Evolutionary conservation across 1,140 invertebrate species (phyloP).

Genomic region (Cylas formicarius): DNA sequence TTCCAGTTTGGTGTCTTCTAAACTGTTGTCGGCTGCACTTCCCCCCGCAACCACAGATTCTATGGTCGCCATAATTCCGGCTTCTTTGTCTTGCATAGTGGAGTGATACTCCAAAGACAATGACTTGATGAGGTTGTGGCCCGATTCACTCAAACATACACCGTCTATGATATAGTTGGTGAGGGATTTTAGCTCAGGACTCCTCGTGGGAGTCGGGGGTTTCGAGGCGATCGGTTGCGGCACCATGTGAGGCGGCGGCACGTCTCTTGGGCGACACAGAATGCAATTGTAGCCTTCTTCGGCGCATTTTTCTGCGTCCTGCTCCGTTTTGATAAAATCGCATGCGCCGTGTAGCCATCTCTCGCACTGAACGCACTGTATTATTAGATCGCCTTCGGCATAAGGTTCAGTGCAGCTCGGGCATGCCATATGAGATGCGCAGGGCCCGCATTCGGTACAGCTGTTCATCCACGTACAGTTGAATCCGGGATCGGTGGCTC

Average conservation of each 20-base stretch:
- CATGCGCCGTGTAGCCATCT: slow-evolving; percentile 92
- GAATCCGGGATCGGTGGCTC: slow-evolving; percentile 72
- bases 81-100: slow-evolving; percentile 51
- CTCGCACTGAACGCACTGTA: slow-evolving; percentile 88
- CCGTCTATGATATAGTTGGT: slow-evolving; percentile 76
- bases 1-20: slow-evolving; percentile 43
- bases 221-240: slow-evolving; percentile 37
- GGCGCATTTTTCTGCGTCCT: slow-evolving; percentile 78
- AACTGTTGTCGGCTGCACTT: slow-evolving; percentile 42
- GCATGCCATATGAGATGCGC: slow-evolving; percentile 80
- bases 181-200: slow-evolving; percentile 37
- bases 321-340: slow-evolving; percentile 81
- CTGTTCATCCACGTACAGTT: slow-evolving; percentile 79
- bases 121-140: slow-evolving; percentile 71
- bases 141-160: slow-evolving; percentile 72
- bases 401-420: slow-evolving; percentile 77
- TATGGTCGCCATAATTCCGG: slow-evolving; percentile 71
- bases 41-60: slow-evolving; percentile 72
- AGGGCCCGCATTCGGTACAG: slow-evolving; percentile 77
- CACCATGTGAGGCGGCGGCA: slow-evolving; percentile 64
- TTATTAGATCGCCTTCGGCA: slow-evolving; percentile 85
- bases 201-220: slow-evolving; percentile 46
- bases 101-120: slow-evolving; percentile 60
- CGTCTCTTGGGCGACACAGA: slow-evolving; percentile 74
- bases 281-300: slow-evolving; percentile 85